These are phyloP conservation scores for Artemia franciscana DNA, from an alignment of 1,140 invertebrate species.

Conservation along the genomic window DNA sequence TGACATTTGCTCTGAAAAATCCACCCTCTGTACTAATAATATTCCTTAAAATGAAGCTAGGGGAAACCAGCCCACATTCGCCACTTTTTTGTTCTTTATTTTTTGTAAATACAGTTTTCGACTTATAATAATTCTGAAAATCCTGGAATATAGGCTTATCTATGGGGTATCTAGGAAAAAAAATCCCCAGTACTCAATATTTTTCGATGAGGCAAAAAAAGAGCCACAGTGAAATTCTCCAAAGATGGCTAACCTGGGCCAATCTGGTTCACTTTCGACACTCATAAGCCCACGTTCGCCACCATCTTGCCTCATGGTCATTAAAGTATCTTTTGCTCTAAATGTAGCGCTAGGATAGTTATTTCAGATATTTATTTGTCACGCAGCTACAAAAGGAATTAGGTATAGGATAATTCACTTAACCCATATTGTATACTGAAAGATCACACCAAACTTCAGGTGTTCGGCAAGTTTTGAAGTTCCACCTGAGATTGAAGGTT, in stretches of 20 bases:
- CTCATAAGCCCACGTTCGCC: no score
- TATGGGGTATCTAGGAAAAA: background rate
- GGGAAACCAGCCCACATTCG: no score
- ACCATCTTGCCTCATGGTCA: background rate
- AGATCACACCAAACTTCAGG: background rate
- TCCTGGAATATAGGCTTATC: background rate
- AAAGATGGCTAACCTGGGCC: no score
- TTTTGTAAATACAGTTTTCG: background rate
- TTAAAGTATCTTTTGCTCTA: background rate
- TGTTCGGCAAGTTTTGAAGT: background rate
- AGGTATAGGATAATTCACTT: background rate
- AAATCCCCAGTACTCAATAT: background rate
- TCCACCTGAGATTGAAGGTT: background rate
- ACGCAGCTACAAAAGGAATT: background rate
- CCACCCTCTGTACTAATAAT: no score
- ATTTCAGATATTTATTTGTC: background rate
- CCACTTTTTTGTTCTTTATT: background rate
- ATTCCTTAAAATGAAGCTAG: no score
- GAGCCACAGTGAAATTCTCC: background rate
- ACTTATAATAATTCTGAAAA: background rate
- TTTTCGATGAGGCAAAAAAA: background rate
- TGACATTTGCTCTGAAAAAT: no score
- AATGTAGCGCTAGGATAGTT: background rate
- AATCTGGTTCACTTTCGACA: no score
- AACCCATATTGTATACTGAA: background rate